A percentile compares a stretch with the other conserved stretches of the same genome.
Evolutionary conservation across 2,888 invertebrate species (phyloP).

Genomic region (Ectemnius continuus): DNA sequence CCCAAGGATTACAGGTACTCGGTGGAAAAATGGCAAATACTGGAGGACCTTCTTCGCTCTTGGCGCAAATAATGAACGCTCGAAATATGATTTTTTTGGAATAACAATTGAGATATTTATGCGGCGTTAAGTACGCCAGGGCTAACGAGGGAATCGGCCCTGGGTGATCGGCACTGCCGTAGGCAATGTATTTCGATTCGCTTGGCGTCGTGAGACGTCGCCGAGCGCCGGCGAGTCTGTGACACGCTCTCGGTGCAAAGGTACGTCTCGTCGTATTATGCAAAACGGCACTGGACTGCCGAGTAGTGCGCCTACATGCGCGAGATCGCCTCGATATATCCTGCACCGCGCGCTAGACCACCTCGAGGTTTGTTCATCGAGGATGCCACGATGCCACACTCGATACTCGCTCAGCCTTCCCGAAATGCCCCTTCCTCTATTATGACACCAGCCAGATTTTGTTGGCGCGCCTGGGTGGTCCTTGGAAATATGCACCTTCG

Average conservation of each 20-base stretch:
- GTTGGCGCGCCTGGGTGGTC: not conserved
- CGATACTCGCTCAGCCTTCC: constrained; percentile 33
- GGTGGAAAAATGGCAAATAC: too few species aligned
- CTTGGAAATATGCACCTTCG: not conserved
- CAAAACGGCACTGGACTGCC: constrained; percentile 63
- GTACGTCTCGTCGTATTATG: constrained; percentile 70
- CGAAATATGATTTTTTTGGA: too few species aligned
- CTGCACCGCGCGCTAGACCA: constrained; percentile 46
- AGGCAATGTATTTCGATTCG: constrained; percentile 54
- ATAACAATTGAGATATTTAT: constrained; percentile 45
- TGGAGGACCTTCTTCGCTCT: not conserved
- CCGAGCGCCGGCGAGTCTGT: constrained; percentile 48
- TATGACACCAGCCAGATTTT: constrained; percentile 15
- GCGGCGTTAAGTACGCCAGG: constrained; percentile 36
- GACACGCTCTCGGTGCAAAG: constrained; percentile 53
- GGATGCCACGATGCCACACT: constrained; percentile 41
- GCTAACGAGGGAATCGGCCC: constrained; percentile 45
- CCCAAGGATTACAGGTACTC: too few species aligned
- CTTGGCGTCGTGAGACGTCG: constrained; percentile 50
- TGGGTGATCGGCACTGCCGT: constrained; percentile 34
- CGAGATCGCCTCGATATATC: constrained; percentile 59
- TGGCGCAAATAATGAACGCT: constrained; percentile 14
- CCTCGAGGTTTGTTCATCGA: constrained; percentile 46
- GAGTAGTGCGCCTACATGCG: constrained; percentile 59
- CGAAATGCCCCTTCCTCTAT: constrained; percentile 9